Percentiles rank a stretch among this genome's conserved stretches.
phyloP scores from a whole-genome alignment of 2,113 vertebrate genomes.

The Amphilophus citrinellus region DNA sequence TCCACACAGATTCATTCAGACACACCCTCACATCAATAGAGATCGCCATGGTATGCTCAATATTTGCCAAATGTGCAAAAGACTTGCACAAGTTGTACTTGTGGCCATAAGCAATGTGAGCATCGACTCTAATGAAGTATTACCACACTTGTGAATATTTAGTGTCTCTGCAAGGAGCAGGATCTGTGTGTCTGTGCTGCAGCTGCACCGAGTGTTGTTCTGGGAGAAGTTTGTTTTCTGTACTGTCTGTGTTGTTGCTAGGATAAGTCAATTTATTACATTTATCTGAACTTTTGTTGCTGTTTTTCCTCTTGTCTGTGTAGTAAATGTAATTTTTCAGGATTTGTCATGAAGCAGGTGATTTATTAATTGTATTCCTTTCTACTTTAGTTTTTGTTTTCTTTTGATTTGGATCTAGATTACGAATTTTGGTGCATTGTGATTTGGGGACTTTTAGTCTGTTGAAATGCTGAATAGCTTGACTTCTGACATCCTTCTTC shows the following conservation, averaged over 20 bases:
- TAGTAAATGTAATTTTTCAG: neutral
- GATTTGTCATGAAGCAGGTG: neutral
- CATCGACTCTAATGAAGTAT: slow-evolving; percentile 10
- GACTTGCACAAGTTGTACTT: slow-evolving; percentile 16
- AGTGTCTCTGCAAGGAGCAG: neutral
- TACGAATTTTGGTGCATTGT: neutral
- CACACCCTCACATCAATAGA: slow-evolving; percentile 1
- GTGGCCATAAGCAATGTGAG: slow-evolving; percentile 3
- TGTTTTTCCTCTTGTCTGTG: neutral
- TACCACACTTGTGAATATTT: slow-evolving; percentile 10
- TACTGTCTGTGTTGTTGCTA: neutral
- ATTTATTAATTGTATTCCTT: neutral
- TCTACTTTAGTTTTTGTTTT: neutral
- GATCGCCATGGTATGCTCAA: neutral
- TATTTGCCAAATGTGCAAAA: slow-evolving; percentile 12
- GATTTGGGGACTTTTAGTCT: neutral
- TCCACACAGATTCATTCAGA: neutral
- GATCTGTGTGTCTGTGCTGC: neutral
- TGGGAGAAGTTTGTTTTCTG: neutral
- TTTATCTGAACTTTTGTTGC: neutral
- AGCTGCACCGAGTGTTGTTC: neutral
- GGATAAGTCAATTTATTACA: neutral
- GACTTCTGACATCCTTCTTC: neutral
- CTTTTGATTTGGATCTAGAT: neutral
- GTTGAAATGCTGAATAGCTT: neutral